Evolutionary conservation across 53 echinoderm and acorn worm species (phyloP).

Genomic region (Stichopus horrens): DNA sequence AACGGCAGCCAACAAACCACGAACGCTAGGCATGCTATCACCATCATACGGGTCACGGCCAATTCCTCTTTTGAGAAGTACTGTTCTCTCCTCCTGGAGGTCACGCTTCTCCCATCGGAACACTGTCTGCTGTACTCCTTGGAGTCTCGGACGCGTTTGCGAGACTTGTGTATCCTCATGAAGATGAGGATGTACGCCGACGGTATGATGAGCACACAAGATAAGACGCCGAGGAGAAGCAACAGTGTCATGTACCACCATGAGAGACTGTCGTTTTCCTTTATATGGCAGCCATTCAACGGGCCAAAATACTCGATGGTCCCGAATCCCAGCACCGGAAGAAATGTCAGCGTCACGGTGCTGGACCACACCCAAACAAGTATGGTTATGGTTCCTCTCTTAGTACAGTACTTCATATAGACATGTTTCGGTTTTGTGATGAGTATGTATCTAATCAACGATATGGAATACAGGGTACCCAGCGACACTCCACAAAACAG

Average conservation of each 20-base stretch:
- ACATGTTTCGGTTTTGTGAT: conserved; percentile 42
- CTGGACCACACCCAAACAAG: conserved; percentile 30
- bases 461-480: conserved; percentile 49
- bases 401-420: conserved; percentile 34
- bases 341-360: neutral
- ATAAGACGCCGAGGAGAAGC: conserved; percentile 25
- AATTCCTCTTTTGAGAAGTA: conserved; percentile 37
- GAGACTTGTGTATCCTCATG: conserved; percentile 25
- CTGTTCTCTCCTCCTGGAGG: neutral
- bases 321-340: conserved; percentile 38
- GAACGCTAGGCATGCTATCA: conserved; percentile 18
- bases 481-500: conserved; percentile 57
- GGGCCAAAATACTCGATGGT: conserved; percentile 22
- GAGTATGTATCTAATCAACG: conserved; percentile 35
- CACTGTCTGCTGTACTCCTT: conserved; percentile 43
- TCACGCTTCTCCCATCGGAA: neutral
- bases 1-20: conserved; percentile 38
- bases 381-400: neutral
- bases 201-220: conserved; percentile 32
- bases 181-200: conserved; percentile 32
- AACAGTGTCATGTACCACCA: conserved; percentile 45
- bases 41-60: conserved; percentile 42
- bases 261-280: conserved; percentile 29
- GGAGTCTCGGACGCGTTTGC: conserved; percentile 29
- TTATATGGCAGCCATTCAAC: conserved; percentile 25